Conservation (phyloP, 2,797 vertebrate genomes). For the Ibycter americanus region DNA sequence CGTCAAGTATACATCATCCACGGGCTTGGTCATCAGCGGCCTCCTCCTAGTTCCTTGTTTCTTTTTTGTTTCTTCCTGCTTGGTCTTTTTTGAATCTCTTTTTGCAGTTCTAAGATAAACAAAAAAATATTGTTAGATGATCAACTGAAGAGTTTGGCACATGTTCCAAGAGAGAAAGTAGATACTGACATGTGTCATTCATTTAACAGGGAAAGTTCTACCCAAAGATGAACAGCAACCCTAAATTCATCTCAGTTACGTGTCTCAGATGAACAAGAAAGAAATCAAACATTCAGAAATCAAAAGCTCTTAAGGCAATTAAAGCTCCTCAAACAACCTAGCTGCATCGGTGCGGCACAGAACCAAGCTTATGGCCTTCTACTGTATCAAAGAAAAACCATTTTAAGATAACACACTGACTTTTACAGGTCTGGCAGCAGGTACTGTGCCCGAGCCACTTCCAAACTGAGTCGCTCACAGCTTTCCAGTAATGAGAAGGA, state of each 20-base stretch:
- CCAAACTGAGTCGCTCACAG: not conserved
- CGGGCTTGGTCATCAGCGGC: slow-evolving; percentile 77
- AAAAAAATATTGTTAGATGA: not conserved
- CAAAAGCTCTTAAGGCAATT: not conserved
- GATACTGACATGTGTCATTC: too few species aligned
- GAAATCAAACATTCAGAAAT: not conserved
- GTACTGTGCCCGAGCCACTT: not conserved
- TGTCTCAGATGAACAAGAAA: not conserved
- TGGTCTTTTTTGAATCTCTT: slow-evolving; percentile 18
- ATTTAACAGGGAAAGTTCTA: too few species aligned
- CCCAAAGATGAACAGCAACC: not conserved
- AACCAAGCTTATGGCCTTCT: not conserved
- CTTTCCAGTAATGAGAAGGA: too few species aligned
- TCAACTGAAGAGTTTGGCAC: fast-evolving
- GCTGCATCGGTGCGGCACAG: not conserved
- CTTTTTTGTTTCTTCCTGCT: slow-evolving; percentile 9
- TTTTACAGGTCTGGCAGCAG: not conserved
- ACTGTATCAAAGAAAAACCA: not conserved
- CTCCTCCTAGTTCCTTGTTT: slow-evolving; percentile 34
- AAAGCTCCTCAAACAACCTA: not conserved
- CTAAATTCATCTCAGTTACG: not conserved
- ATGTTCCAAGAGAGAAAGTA: not conserved
- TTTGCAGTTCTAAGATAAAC: slow-evolving; percentile 64
- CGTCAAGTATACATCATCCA: slow-evolving; percentile 89
- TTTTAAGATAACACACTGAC: fast-evolving